Conservation (phyloP, 2,888 invertebrate genomes). For the Strigamia maritima region DNA sequence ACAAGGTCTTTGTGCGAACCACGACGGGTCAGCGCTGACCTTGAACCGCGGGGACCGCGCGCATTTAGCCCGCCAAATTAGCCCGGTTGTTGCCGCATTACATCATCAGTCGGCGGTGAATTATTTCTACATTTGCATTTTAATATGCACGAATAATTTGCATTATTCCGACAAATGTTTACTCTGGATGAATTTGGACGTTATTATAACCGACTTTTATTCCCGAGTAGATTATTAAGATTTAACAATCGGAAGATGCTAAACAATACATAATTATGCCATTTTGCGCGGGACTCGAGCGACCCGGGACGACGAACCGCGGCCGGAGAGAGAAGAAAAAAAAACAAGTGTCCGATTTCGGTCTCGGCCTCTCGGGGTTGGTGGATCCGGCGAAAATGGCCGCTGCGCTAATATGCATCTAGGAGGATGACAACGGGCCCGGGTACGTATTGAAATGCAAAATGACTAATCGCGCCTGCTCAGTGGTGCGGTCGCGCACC, state of each 20-base stretch:
- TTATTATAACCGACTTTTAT: too few relatives aligned
- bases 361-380: too few relatives aligned
- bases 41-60: background rate
- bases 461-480: constrained; percentile 40
- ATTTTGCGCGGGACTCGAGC: background rate
- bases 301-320: background rate
- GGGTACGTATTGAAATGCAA: constrained; percentile 39
- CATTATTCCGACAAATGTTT: too few relatives aligned
- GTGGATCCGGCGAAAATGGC: background rate
- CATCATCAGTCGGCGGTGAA: background rate
- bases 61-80: background rate
- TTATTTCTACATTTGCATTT: background rate
- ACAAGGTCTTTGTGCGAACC: too few relatives aligned
- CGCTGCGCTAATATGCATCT: background rate
- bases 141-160: constrained; percentile 12
- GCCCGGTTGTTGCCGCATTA: background rate
- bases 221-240: too few relatives aligned
- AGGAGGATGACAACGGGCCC: background rate
- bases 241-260: too few relatives aligned
- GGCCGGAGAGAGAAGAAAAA: background rate
- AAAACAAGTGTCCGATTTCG: too few relatives aligned
- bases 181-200: too few relatives aligned
- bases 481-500: constrained; percentile 40
- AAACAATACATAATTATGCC: too few relatives aligned
- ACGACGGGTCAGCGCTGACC: background rate